phyloP scores from a whole-genome alignment of 1,140 invertebrate species.

The Drosophila santomea region DNA sequence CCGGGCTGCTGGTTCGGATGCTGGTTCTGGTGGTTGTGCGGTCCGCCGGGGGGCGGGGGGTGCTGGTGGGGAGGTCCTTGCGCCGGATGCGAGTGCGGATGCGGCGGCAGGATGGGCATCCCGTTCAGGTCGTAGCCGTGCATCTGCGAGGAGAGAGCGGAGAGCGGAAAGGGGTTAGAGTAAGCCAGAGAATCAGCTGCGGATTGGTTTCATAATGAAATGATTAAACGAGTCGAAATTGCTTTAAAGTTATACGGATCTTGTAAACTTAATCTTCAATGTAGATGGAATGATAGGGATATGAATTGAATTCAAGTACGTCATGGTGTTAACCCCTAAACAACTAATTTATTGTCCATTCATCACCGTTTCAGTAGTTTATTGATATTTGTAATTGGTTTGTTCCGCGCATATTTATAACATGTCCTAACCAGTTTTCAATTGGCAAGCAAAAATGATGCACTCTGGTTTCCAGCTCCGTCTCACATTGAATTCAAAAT shows the following conservation, averaged over 20 bases:
- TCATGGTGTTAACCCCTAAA: background rate
- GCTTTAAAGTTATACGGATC: background rate
- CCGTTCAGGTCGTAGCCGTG: slow-evolving; percentile 93
- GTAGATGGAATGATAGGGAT: too few species aligned
- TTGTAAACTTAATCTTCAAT: too few species aligned
- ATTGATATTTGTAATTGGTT: background rate
- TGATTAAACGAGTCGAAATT: too few species aligned
- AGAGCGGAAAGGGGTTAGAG: too few species aligned
- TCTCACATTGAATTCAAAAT: background rate
- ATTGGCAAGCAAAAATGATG: background rate
- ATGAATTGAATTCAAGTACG: background rate
- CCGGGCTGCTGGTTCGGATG: slow-evolving; percentile 75
- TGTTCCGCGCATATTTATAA: background rate
- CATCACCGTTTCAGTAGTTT: background rate
- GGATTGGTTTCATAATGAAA: too few species aligned
- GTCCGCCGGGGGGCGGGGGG: slow-evolving; percentile 31
- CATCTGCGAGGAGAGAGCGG: slow-evolving; percentile 87
- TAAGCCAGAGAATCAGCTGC: too few species aligned
- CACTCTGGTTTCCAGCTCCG: background rate
- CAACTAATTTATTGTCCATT: background rate
- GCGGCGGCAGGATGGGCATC: slow-evolving; percentile 85
- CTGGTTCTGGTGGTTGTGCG: slow-evolving; percentile 45
- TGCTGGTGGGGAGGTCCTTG: slow-evolving; percentile 58
- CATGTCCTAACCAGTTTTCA: background rate
- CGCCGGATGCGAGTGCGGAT: slow-evolving; percentile 84